Evolutionary conservation across 2,888 invertebrate genomes (phyloP).

Genomic region (Unio delphinus): DNA sequence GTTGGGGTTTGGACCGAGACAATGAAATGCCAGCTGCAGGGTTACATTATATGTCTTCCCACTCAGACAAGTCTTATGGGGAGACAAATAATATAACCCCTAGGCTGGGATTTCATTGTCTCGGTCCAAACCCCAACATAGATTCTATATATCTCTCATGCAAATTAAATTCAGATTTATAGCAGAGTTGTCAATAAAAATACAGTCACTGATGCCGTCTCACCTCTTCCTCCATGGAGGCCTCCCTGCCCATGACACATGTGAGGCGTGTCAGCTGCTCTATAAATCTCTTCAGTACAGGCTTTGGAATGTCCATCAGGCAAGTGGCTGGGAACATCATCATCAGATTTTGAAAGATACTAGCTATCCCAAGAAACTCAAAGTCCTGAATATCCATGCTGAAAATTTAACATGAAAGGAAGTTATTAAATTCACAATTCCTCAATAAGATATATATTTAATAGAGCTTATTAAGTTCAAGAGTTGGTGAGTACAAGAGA

Average conservation of each 20-base stretch:
- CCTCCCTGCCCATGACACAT: slow-evolving; percentile 78
- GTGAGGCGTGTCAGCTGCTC: slow-evolving; percentile 78
- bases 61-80: too few species aligned
- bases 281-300: slow-evolving; percentile 76
- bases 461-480: not conserved
- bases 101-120: too few species aligned
- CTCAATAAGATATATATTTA: not conserved
- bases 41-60: too few species aligned
- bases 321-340: slow-evolving; percentile 75
- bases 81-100: too few species aligned
- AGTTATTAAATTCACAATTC: not conserved
- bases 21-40: too few species aligned
- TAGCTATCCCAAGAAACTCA: slow-evolving; percentile 81
- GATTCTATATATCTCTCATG: not conserved
- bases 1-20: too few species aligned
- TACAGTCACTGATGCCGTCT: slow-evolving; percentile 55
- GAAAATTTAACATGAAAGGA: slow-evolving; percentile 37
- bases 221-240: slow-evolving; percentile 80
- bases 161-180: not conserved
- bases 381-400: slow-evolving; percentile 78
- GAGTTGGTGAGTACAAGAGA: too few species aligned
- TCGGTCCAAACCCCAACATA: too few species aligned
- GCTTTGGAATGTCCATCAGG: slow-evolving; percentile 72
- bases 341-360: slow-evolving; percentile 78
- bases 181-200: not conserved